Percentiles rank a stretch among this genome's conserved stretches.
phyloP scores from a whole-genome alignment of 2,113 vertebrate species.

The Cephalopterus ornatus region DNA sequence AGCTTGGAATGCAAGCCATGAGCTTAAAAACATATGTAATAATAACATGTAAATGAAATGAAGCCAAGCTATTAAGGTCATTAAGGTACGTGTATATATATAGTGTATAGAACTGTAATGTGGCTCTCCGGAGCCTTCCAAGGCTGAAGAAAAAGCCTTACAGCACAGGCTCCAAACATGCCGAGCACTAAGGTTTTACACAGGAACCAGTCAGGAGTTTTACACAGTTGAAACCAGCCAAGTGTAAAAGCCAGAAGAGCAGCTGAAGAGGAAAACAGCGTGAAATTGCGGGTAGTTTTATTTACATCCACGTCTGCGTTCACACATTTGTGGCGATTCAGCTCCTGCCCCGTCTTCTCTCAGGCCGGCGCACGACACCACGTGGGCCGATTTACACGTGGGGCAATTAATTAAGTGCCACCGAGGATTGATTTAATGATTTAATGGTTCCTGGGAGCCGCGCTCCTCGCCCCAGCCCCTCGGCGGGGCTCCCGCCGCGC shows the following conservation, averaged over 20 bases:
- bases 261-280: rapidly evolving
- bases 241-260: rapidly evolving
- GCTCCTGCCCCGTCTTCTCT: rapidly evolving
- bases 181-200: not conserved
- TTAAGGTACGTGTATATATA: not conserved
- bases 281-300: not conserved
- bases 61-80: not conserved
- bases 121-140: not conserved
- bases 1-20: rapidly evolving
- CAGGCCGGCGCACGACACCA: rapidly evolving
- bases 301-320: not conserved
- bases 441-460: rapidly evolving
- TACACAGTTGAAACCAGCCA: not conserved
- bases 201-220: not conserved
- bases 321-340: not conserved
- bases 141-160: not conserved
- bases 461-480: rapidly evolving
- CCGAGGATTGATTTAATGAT: rapidly evolving
- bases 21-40: not conserved
- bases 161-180: not conserved
- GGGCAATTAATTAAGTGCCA: not conserved
- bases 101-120: not conserved
- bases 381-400: rapidly evolving
- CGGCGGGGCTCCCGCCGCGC: not conserved
- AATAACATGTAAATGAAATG: not conserved